phyloP scores from a whole-genome alignment of 2,797 vertebrate genomes.

The Mycteria americana region DNA sequence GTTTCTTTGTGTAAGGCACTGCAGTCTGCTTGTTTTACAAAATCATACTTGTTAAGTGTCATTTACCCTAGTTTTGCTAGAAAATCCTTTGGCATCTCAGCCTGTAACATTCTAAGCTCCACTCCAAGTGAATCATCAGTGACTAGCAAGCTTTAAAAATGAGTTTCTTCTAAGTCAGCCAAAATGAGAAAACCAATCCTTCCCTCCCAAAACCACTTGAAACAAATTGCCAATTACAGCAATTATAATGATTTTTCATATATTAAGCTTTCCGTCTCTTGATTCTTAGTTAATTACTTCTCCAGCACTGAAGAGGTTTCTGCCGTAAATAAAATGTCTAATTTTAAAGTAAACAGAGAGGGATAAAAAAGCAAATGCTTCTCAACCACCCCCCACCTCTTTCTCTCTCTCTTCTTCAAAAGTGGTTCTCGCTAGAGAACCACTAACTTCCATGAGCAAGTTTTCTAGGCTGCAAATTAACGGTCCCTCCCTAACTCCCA shows the following conservation, averaged over 20 bases:
- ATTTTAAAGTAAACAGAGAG: constrained; percentile 28
- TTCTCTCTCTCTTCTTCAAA: background rate
- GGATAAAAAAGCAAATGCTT: background rate
- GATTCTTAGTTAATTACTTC: constrained; percentile 29
- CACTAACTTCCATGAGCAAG: background rate
- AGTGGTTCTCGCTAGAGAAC: background rate
- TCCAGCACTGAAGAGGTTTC: constrained; percentile 15
- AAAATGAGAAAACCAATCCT: constrained; percentile 12
- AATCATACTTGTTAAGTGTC: background rate
- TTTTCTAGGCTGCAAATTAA: background rate
- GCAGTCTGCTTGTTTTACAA: background rate
- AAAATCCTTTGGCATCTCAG: background rate
- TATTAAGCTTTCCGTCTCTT: constrained; percentile 23
- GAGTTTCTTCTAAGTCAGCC: background rate
- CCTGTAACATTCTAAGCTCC: background rate
- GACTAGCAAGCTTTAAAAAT: constrained; percentile 3
- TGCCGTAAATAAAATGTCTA: constrained; percentile 3
- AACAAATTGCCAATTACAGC: constrained; percentile 33
- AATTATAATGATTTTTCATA: constrained; percentile 28
- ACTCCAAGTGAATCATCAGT: background rate
- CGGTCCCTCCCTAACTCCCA: background rate
- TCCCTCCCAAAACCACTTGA: constrained; percentile 26
- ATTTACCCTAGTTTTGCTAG: background rate
- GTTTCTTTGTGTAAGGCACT: constrained; percentile 21
- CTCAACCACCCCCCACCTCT: background rate